Percentiles rank a stretch among this genome's conserved stretches.
Evolutionary conservation across 2,113 vertebrate species (phyloP).

Genomic region (Dicerorhinus sumatrensis): DNA sequence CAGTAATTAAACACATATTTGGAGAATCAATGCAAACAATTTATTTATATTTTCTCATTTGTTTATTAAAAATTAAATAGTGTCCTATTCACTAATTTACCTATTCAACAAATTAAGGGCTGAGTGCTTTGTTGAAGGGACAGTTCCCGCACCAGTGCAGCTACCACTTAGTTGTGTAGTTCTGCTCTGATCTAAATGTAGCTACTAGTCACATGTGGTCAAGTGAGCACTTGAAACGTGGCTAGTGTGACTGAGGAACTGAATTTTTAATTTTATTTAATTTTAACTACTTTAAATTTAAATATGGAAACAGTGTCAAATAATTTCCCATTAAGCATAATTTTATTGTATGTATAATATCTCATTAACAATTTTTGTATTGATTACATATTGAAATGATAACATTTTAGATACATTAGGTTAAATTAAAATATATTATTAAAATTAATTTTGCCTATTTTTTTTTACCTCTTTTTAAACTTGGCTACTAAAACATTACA

Average conservation of each 20-base stretch:
- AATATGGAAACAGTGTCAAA: not conserved
- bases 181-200: not conserved
- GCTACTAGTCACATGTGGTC: not conserved
- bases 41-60: conserved; percentile 7
- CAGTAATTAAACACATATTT: not conserved
- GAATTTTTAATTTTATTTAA: conserved; percentile 24
- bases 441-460: not conserved
- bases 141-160: not conserved
- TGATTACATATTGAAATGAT: not conserved
- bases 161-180: not conserved
- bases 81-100: not conserved
- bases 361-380: conserved; percentile 12
- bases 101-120: not conserved
- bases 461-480: not conserved
- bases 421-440: conserved; percentile 39
- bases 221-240: not conserved
- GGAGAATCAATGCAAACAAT: conserved; percentile 1
- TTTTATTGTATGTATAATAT: not conserved
- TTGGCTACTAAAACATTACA: not conserved
- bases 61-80: conserved; percentile 9
- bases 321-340: not conserved
- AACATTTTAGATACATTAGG: not conserved
- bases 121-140: not conserved
- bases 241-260: not conserved
- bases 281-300: conserved; percentile 31